A percentile compares a stretch with the other conserved stretches of the same genome.
Evolutionary conservation across 2,113 vertebrate genomes (phyloP).

Genomic region (Mungos mungo): DNA sequence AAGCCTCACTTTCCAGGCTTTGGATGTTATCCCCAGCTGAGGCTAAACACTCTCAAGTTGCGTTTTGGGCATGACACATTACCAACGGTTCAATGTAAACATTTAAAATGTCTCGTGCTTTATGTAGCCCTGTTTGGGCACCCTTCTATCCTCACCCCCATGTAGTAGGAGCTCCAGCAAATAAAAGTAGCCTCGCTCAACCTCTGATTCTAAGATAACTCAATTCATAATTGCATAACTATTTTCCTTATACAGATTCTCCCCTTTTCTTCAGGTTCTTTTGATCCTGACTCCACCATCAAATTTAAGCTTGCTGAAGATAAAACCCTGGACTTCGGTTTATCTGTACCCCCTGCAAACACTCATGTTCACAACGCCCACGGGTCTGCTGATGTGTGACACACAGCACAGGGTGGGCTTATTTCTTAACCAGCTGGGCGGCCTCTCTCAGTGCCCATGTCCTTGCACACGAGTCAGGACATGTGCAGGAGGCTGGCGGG

Average conservation of each 20-base stretch:
- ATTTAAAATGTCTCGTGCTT: background rate
- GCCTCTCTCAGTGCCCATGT: background rate
- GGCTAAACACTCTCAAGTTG: background rate
- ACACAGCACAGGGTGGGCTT: background rate
- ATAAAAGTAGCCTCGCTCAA: background rate
- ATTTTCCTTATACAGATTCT: background rate
- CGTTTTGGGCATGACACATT: background rate
- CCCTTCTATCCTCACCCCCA: background rate
- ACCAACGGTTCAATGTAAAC: background rate
- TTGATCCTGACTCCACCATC: background rate
- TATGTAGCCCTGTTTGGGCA: too few relatives aligned
- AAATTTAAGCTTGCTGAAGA: background rate
- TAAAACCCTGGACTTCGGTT: background rate
- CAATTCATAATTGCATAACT: fast-evolving
- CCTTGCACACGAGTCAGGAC: background rate
- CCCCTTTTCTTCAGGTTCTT: background rate
- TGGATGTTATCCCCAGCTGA: background rate
- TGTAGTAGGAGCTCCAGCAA: background rate
- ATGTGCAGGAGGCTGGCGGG: background rate
- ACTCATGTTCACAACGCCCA: background rate
- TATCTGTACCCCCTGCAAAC: background rate
- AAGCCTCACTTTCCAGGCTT: background rate
- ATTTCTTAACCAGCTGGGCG: background rate
- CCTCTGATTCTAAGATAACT: background rate
- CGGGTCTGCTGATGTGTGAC: fast-evolving